Evolutionary conservation across 1,140 invertebrate species (phyloP), one percentile per base, ranked within the genome.

Genomic region (Planococcus citri): DNA sequence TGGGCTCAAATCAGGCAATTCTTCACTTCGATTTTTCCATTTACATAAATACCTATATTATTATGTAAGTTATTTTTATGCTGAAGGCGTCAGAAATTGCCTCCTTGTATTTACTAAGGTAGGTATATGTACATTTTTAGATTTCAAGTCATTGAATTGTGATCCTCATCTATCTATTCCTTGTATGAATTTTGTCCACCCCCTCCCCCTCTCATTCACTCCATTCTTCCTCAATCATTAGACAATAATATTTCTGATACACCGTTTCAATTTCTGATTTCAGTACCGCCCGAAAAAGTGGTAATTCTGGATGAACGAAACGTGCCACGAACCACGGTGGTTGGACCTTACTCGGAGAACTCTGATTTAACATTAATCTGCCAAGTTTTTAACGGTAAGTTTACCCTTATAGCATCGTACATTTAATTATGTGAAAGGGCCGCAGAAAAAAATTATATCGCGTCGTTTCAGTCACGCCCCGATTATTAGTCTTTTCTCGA

Each of bases 301-400:
- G 22, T 25, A 2, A 27, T 64, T 10, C 20, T 64, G 6, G 60
- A 64, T 17, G 60, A 64, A 20, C 60, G 20, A 9, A 64, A 64
- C 10, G 22, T 25, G 24, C 22, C 25, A 4, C 21, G 25, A 24
- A 64, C 60, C 9, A 64, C 60, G 10, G 60, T 64, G 3, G 60
- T 64, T 17, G 60, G 60, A 10, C 60, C 60, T 10, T 64, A 64
- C 22, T 10, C 25, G 22, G 60, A 64, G 60, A 64, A 64, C 10
- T 22, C 60, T 4, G 60, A 64, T 64, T 27, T 64, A 9, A 64
- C 25, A 3, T 27, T 64, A 9, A 64, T 27, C 17, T 64, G 60
- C 20, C 60, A 64, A 25, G 60, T 64, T 64, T 64, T 64, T 21
- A 20, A 20, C 9, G 60, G 60, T 64, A 64, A 25, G 21, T 64